Conservation (phyloP, 1,140 invertebrate species). For the Drosophila pseudoobscura region DNA sequence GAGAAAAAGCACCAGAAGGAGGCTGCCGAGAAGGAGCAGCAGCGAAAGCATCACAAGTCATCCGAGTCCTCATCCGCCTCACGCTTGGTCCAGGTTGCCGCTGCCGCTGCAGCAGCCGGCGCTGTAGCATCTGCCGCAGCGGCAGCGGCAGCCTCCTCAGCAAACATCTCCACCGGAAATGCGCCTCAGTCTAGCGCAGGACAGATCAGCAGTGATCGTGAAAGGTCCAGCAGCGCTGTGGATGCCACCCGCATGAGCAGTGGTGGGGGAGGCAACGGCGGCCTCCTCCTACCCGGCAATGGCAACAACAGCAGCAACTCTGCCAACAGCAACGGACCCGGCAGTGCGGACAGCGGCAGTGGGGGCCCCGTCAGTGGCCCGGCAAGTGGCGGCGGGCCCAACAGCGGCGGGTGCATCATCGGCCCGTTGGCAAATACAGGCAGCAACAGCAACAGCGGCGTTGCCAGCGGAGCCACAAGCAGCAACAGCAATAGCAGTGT, state of each 20-base stretch:
- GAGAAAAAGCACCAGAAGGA: slow-evolving; percentile 92
- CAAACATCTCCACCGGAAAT: background rate
- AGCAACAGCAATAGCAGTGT: slow-evolving; percentile 51
- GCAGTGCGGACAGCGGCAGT: slow-evolving; percentile 65
- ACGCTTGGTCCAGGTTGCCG: slow-evolving; percentile 9
- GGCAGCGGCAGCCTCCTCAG: slow-evolving; percentile 84
- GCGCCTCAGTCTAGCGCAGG: too few species aligned
- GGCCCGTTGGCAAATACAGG: background rate
- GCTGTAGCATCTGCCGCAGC: slow-evolving; percentile 19
- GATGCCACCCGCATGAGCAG: background rate
- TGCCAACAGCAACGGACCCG: slow-evolving; percentile 63
- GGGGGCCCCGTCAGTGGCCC: slow-evolving; percentile 22
- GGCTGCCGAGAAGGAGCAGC: slow-evolving; percentile 86
- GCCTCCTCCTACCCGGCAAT: slow-evolving; percentile 8
- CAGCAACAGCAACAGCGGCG: slow-evolving; percentile 45
- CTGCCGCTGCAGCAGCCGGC: slow-evolving; percentile 16
- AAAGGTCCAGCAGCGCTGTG: slow-evolving; percentile 7
- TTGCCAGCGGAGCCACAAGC: slow-evolving; percentile 41
- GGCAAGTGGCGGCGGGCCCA: slow-evolving; percentile 43
- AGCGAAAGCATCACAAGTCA: slow-evolving; percentile 86
- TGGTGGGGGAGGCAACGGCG: slow-evolving; percentile 38
- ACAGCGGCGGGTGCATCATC: slow-evolving; percentile 28
- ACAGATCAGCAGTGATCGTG: too few species aligned
- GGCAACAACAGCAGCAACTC: slow-evolving; percentile 64
- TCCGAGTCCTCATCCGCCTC: slow-evolving; percentile 47